Percentiles rank a stretch among this genome's conserved stretches.
Evolutionary conservation across 1,140 invertebrate species (phyloP).

Genomic region (Drosophila jambulina): DNA sequence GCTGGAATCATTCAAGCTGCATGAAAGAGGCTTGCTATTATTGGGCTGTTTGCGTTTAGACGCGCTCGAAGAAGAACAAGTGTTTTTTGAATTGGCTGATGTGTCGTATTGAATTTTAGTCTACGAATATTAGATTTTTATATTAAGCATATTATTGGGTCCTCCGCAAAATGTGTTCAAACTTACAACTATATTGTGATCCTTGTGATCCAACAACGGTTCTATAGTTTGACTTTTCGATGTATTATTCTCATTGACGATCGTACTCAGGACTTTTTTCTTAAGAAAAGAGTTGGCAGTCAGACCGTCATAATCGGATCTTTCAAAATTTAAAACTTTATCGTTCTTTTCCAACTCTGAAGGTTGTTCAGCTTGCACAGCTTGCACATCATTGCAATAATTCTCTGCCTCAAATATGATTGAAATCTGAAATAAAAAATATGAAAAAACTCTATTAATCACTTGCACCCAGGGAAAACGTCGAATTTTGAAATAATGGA

Average conservation of each 20-base stretch:
- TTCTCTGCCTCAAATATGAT: slow-evolving; percentile 61
- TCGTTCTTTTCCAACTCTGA: slow-evolving; percentile 58
- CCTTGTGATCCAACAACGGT: slow-evolving; percentile 57
- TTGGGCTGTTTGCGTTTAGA: slow-evolving; percentile 69
- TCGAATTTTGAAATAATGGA: no score
- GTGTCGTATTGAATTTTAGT: slow-evolving; percentile 75
- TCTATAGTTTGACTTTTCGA: slow-evolving; percentile 63
- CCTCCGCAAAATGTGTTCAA: slow-evolving; percentile 22
- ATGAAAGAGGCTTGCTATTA: slow-evolving; percentile 60
- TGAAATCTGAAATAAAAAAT: slow-evolving; percentile 44
- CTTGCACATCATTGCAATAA: slow-evolving; percentile 39
- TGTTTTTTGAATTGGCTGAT: slow-evolving; percentile 73
- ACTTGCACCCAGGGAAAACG: background rate
- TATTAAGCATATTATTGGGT: slow-evolving; percentile 46
- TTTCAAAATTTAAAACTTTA: slow-evolving; percentile 57
- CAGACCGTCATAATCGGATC: slow-evolving; percentile 42
- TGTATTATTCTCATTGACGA: slow-evolving; percentile 69
- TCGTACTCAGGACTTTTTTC: slow-evolving; percentile 84
- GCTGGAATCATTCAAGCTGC: slow-evolving; percentile 60
- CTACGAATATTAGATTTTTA: slow-evolving; percentile 61
- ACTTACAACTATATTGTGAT: slow-evolving; percentile 67
- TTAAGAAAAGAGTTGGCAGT: slow-evolving; percentile 54
- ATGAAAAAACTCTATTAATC: background rate
- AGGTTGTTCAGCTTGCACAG: slow-evolving; percentile 46
- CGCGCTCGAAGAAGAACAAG: slow-evolving; percentile 54